These are phyloP conservation scores for Cyprinodon diabolis DNA, from an alignment of 2,797 vertebrate species.

Conservation along the genomic window DNA sequence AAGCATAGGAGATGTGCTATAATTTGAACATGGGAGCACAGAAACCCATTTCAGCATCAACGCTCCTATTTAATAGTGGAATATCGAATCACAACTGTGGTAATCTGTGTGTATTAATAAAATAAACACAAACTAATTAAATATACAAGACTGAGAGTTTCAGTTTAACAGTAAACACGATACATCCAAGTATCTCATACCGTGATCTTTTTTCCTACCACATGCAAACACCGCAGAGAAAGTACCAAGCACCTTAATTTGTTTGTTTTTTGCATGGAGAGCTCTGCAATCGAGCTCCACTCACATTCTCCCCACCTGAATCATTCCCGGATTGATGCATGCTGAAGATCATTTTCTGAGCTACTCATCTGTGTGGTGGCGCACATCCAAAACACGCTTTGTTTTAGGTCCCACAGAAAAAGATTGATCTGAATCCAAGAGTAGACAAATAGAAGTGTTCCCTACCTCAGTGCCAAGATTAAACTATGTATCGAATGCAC, in stretches of 20 bases:
- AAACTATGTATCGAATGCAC: conserved; percentile 63
- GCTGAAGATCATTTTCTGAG: conserved; percentile 74
- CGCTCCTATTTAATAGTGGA: conserved; percentile 20
- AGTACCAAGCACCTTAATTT: conserved; percentile 47
- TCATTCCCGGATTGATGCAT: conserved; percentile 67
- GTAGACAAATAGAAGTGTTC: conserved; percentile 63
- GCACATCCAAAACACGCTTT: conserved; percentile 72
- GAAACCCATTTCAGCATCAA: conserved; percentile 36
- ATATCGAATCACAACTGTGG: conserved; percentile 4
- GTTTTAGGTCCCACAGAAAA: conserved; percentile 72
- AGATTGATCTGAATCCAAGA: conserved; percentile 69
- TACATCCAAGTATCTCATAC: conserved; percentile 20
- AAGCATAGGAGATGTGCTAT: conserved; percentile 34
- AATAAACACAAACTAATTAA: conserved; percentile 19
- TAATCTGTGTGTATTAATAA: conserved; percentile 14
- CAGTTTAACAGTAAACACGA: conserved; percentile 11
- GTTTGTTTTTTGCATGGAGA: conserved; percentile 66
- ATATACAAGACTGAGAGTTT: neutral
- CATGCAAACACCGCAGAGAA: conserved; percentile 6
- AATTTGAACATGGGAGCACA: conserved; percentile 24
- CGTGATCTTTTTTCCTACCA: conserved; percentile 30
- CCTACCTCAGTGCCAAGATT: conserved; percentile 69
- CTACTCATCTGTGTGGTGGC: conserved; percentile 72
- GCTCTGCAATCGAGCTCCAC: conserved; percentile 56
- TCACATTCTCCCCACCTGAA: conserved; percentile 63